Evolutionary conservation across 1,140 invertebrate species (phyloP).

Genomic region (Argopecten irradians): DNA sequence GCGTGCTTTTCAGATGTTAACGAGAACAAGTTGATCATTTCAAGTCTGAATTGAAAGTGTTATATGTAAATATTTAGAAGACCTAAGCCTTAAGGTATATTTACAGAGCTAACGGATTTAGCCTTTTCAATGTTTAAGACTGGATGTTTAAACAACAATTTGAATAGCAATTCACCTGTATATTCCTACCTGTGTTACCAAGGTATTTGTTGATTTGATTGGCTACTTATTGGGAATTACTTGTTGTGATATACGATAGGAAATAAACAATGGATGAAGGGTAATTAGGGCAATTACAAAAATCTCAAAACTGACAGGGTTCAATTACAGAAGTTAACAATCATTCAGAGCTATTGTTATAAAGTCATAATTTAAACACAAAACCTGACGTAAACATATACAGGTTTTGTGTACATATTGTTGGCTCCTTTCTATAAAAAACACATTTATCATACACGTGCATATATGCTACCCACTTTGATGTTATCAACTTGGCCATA

Average conservation of each 20-base stretch:
- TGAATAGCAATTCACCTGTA: not conserved
- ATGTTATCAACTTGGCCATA: not conserved
- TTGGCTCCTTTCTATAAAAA: not conserved
- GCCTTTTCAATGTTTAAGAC: constrained; percentile 12
- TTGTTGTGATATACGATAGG: constrained; percentile 1
- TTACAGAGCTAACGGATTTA: not conserved
- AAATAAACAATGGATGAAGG: not conserved
- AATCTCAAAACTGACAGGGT: not conserved
- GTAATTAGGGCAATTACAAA: not conserved
- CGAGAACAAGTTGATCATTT: not conserved
- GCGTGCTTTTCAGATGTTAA: not conserved
- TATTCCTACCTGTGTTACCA: not conserved
- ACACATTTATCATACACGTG: not conserved
- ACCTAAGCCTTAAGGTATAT: not conserved
- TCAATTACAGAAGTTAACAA: not conserved
- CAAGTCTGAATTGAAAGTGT: not conserved
- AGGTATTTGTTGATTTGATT: constrained; percentile 18
- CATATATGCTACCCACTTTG: not conserved
- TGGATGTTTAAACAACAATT: not conserved
- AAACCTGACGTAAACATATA: not conserved
- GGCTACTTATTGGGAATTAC: not conserved
- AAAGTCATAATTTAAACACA: not conserved
- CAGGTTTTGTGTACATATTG: not conserved
- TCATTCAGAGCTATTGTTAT: not conserved
- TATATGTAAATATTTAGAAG: not conserved